A percentile compares a stretch with the other conserved stretches of the same genome.
These are phyloP conservation scores for Temnothorax unifasciatus DNA, from an alignment of 2,888 invertebrate species.

Conservation along the genomic window DNA sequence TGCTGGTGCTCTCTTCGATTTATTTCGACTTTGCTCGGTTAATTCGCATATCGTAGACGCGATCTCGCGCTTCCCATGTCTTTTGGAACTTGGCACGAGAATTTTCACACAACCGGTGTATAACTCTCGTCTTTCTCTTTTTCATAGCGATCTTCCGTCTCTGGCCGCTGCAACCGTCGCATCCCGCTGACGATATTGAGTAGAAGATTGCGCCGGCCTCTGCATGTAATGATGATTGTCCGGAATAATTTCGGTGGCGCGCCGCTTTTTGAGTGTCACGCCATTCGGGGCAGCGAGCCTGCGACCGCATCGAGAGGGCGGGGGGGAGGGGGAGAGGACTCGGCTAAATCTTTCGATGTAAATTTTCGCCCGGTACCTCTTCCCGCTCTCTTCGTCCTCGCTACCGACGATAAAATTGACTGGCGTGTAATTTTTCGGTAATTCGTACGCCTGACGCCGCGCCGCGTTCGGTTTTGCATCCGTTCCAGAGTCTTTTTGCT, in stretches of 20 bases:
- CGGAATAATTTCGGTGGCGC: slow-evolving; percentile 81
- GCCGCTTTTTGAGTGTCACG: slow-evolving; percentile 84
- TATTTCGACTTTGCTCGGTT: neutral
- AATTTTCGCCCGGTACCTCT: slow-evolving; percentile 69
- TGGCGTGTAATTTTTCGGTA: slow-evolving; percentile 65
- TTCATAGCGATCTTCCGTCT: slow-evolving; percentile 47
- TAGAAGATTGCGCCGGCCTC: slow-evolving; percentile 81
- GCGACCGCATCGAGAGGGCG: slow-evolving; percentile 49
- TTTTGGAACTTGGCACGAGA: neutral
- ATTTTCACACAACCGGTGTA: slow-evolving; percentile 9
- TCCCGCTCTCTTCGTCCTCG: slow-evolving; percentile 62
- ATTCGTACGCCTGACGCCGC: slow-evolving; percentile 66
- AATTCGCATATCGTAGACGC: slow-evolving; percentile 7
- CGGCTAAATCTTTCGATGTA: slow-evolving; percentile 66
- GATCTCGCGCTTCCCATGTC: slow-evolving; percentile 9
- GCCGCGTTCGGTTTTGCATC: slow-evolving; percentile 69
- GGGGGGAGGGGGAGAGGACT: neutral
- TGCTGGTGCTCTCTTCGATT: no score
- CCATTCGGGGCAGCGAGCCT: slow-evolving; percentile 64
- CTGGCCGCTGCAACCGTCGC: slow-evolving; percentile 50
- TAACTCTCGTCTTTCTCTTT: slow-evolving; percentile 4
- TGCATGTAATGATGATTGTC: slow-evolving; percentile 83
- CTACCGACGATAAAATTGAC: slow-evolving; percentile 67
- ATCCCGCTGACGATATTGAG: slow-evolving; percentile 81
- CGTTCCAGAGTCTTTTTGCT: slow-evolving; percentile 56